These are phyloP conservation scores for Exephanes ischioxanthus DNA, from an alignment of 2,888 invertebrate species.

Conservation along the genomic window DNA sequence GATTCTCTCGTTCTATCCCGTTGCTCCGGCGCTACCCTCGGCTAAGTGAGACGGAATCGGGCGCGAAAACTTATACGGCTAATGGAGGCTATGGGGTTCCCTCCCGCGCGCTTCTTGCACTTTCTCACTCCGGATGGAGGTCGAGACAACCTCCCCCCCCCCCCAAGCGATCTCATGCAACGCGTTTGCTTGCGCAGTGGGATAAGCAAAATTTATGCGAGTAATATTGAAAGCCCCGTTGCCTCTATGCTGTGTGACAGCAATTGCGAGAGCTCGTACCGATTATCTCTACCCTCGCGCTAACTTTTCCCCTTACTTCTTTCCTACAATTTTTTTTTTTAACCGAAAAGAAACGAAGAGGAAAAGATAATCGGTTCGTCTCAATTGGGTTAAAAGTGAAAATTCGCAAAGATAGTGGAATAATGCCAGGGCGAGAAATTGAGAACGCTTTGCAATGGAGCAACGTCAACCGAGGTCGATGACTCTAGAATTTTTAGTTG, in stretches of 20 bases:
- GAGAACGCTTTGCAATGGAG: no score
- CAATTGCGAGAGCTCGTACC: slow-evolving; percentile 9
- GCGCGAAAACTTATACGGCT: slow-evolving; percentile 49
- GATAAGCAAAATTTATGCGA: slow-evolving; percentile 53
- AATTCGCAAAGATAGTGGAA: not conserved
- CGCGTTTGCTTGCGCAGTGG: slow-evolving; percentile 22
- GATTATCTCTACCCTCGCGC: slow-evolving; percentile 13
- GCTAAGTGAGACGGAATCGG: slow-evolving; percentile 31
- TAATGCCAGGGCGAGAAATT: not conserved
- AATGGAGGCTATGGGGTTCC: slow-evolving; percentile 43
- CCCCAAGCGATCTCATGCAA: not conserved
- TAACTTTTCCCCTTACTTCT: not conserved
- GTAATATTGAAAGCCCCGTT: slow-evolving; percentile 43
- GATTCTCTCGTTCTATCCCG: slow-evolving; percentile 33
- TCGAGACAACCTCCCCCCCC: not conserved
- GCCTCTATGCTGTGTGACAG: slow-evolving; percentile 12
- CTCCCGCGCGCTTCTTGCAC: slow-evolving; percentile 34
- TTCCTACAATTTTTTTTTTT: not conserved
- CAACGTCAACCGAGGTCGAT: no score
- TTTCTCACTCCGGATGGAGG: slow-evolving; percentile 47
- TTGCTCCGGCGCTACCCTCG: not conserved
- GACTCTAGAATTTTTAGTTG: no score
- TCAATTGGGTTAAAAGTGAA: not conserved
- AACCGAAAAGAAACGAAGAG: not conserved
- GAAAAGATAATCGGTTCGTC: not conserved